phyloP scores from a whole-genome alignment of 2,888 invertebrate genomes.

The Stenotaenia linearis region DNA sequence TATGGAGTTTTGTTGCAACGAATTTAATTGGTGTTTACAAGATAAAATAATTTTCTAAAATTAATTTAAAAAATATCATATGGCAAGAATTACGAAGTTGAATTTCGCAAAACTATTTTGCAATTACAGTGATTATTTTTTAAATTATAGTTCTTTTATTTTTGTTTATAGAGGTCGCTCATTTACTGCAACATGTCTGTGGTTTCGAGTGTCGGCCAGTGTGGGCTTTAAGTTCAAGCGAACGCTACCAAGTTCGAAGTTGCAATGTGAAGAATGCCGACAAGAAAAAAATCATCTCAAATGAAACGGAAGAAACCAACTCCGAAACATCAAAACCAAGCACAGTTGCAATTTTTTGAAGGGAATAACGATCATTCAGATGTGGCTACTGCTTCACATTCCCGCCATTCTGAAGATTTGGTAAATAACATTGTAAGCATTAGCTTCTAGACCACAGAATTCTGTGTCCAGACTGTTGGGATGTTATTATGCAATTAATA shows the following conservation, averaged over 20 bases:
- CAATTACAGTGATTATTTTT: background rate
- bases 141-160: background rate
- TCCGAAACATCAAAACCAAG: background rate
- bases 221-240: too few relatives aligned
- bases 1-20: background rate
- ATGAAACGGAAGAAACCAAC: background rate
- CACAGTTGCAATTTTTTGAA: background rate
- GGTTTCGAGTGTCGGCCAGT: background rate
- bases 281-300: background rate
- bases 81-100: background rate
- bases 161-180: background rate
- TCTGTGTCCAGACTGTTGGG: too few relatives aligned
- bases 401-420: background rate
- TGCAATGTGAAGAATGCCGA: background rate
- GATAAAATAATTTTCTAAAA: background rate
- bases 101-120: background rate
- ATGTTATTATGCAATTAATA: too few relatives aligned
- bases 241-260: background rate
- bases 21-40: background rate
- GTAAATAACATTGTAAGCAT: background rate
- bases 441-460: too few relatives aligned
- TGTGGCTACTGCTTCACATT: background rate
- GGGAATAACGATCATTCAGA: background rate
- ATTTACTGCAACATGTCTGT: background rate
- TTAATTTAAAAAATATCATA: too few relatives aligned